A percentile compares a stretch with the other conserved stretches of the same genome.
These are phyloP conservation scores for Rutilus rutilus DNA, from an alignment of 2,113 vertebrate genomes.

Conservation along the genomic window DNA sequence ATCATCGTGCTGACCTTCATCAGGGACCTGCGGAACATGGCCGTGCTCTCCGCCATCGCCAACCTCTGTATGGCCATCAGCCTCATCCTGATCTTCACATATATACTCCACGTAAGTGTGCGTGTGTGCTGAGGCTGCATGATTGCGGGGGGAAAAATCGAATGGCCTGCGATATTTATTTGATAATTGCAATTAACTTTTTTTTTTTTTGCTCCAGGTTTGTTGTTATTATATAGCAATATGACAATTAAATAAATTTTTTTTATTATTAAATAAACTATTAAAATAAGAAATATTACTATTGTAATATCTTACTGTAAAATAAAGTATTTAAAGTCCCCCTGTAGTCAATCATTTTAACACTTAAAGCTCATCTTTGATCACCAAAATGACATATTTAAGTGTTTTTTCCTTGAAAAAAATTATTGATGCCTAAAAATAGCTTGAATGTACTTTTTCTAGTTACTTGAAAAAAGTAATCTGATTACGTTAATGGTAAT, in stretches of 20 bases:
- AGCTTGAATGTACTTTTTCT: no score
- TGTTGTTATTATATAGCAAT: background rate
- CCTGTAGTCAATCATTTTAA: no score
- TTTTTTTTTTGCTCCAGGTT: background rate
- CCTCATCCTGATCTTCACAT: conserved; percentile 86
- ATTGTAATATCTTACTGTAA: background rate
- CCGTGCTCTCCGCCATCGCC: conserved; percentile 81
- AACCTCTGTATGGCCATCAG: conserved; percentile 87
- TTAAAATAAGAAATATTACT: background rate
- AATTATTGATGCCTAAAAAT: no score
- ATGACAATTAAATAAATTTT: background rate
- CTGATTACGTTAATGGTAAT: no score
- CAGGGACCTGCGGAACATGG: conserved; percentile 83
- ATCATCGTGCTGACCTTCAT: conserved; percentile 84
- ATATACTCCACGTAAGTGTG: conserved; percentile 65
- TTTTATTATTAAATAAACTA: no score
- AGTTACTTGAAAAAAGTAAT: no score
- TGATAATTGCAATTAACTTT: no score
- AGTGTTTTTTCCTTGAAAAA: no score
- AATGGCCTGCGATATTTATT: background rate
- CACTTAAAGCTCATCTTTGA: no score
- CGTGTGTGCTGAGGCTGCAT: background rate
- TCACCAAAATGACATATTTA: no score
- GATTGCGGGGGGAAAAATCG: background rate
- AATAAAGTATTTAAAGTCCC: no score